Evolutionary conservation across 2,797 vertebrate species (phyloP), one percentile per base, ranked within the genome.

Genomic region (Menidia menidia): DNA sequence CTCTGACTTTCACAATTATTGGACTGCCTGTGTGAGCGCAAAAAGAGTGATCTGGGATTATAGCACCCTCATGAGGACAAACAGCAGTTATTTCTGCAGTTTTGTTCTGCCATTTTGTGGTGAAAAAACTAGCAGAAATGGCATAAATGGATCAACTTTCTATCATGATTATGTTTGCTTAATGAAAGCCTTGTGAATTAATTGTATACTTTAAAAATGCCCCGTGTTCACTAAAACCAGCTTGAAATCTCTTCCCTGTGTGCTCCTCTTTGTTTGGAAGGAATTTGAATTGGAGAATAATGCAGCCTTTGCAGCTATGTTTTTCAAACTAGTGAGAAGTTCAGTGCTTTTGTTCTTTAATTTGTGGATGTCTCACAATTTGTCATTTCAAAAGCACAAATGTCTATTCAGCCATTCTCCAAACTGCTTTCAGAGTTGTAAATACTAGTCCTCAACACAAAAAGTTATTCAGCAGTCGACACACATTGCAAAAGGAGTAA

Each of bases 1-100:
- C 55, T 71, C 60, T 25, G 60, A 74, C 73, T 85, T 81, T 88
- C 77, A 81, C 2, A 57, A 73, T 84, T 74, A 69, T 48, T 83
- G 18, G 61, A 33, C 59, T 1, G 6, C 6, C 47, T 61, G 48
- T 31, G 44, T 64, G n/a, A 67, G 43, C 43, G 43, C 50, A 62
- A 15, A 41, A n/a, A 53, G n/a, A 71, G 52, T 69, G 60, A 65
- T 1, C 8, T 3, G 13, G 32, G 63, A 65, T 43, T 72, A 61
- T 51, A 68, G 82, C 69, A 3, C 84, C 81, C 73, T 79, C 88
- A 25, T 73, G 75, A 71, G 84, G 82, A 51, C 59, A 48, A 16
- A 55, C 2, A 2, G 19, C 33, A 53, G 41, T 47, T n/a, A 43
- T 52, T 13, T n/a, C 12, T 19, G 2, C 42, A 32, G 25, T 25